phyloP scores from a whole-genome alignment of 2,113 vertebrate species.

The Turdus rufiventris region DNA sequence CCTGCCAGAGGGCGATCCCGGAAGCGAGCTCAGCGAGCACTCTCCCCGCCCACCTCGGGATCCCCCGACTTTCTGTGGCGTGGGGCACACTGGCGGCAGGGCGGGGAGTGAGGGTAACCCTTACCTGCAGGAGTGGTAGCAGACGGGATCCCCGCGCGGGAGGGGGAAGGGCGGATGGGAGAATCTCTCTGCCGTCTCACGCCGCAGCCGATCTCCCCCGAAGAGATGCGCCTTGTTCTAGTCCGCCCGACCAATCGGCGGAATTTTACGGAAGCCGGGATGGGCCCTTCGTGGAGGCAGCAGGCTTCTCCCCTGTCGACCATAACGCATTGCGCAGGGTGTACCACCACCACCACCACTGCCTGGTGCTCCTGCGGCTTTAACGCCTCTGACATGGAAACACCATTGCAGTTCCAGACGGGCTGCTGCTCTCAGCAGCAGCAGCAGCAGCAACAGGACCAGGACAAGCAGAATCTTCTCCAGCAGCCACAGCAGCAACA shows the following conservation, averaged over 20 bases:
- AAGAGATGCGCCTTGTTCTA: slow-evolving; percentile 90
- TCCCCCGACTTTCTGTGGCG: not conserved
- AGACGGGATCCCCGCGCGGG: not conserved
- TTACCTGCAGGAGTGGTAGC: not conserved
- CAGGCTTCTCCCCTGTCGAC: slow-evolving; percentile 77
- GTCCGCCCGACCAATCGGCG: slow-evolving; percentile 82
- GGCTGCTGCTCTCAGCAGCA: slow-evolving; percentile 81
- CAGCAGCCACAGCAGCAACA: slow-evolving; percentile 66
- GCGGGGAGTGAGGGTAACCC: not conserved
- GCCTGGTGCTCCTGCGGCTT: slow-evolving; percentile 81
- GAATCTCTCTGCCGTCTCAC: not conserved
- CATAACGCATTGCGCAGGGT: slow-evolving; percentile 85
- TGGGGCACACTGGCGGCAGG: not conserved
- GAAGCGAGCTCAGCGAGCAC: not conserved
- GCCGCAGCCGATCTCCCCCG: slow-evolving; percentile 63
- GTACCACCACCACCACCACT: slow-evolving; percentile 67
- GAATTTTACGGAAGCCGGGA: slow-evolving; percentile 87
- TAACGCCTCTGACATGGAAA: slow-evolving; percentile 91
- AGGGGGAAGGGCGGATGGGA: not conserved
- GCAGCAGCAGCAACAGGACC: slow-evolving; percentile 46
- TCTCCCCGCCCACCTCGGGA: not conserved
- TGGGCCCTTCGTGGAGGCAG: slow-evolving; percentile 79
- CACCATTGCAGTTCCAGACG: slow-evolving; percentile 87
- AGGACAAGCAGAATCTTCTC: slow-evolving; percentile 67
- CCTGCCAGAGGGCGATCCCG: not conserved